Percentiles rank a stretch among this genome's conserved stretches.
Conservation (phyloP, 2,113 vertebrate species). For the Capreolus pygargus region DNA sequence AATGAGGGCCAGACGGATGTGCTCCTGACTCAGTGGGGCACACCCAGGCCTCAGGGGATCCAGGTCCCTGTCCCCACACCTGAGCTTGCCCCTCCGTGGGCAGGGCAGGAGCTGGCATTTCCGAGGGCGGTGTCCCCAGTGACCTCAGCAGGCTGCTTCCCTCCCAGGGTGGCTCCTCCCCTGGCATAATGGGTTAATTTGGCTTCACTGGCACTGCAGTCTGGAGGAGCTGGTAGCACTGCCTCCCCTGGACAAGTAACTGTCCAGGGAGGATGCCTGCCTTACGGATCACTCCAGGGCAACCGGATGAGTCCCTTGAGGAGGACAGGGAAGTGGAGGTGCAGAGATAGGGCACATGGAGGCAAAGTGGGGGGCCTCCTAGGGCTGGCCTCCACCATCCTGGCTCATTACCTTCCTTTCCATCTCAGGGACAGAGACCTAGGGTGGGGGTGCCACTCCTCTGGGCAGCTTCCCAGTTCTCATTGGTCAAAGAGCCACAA, state of each 20-base stretch:
- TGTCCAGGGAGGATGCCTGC: not conserved
- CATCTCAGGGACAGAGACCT: not conserved
- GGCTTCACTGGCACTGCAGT: not conserved
- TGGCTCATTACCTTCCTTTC: not conserved
- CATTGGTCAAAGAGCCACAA: not conserved
- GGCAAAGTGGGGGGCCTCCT: not conserved
- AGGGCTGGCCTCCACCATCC: not conserved
- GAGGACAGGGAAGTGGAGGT: not conserved
- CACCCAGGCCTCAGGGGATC: conserved; percentile 33
- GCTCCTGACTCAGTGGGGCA: conserved; percentile 17
- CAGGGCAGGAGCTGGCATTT: conserved; percentile 20
- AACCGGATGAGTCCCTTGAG: not conserved
- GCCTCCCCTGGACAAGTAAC: not conserved
- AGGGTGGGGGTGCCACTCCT: not conserved
- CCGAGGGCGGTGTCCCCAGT: not conserved
- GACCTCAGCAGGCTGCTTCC: not conserved
- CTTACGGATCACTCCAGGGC: not conserved
- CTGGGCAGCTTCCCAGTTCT: not conserved
- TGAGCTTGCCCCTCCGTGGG: conserved; percentile 9
- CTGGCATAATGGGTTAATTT: not conserved
- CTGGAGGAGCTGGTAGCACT: not conserved
- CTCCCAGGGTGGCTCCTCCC: not conserved
- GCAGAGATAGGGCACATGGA: not conserved
- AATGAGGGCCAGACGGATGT: not conserved
- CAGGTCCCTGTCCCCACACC: not conserved